These are phyloP conservation scores for Noctua comes DNA, from an alignment of 2,888 invertebrate genomes.

Conservation along the genomic window DNA sequence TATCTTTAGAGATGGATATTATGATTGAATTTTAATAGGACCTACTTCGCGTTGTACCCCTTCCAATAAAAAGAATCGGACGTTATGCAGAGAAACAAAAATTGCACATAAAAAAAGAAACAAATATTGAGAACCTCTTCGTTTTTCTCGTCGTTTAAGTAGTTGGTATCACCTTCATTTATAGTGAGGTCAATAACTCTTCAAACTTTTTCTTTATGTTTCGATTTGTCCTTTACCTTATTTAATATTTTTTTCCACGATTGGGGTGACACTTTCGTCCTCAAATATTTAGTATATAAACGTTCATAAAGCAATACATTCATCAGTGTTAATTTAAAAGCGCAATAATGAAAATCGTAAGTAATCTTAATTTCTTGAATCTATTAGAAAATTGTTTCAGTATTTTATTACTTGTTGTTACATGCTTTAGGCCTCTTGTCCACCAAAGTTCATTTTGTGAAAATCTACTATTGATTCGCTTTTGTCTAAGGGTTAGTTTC, in stretches of 20 bases:
- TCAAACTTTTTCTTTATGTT: background rate
- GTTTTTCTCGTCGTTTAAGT: background rate
- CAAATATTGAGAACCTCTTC: background rate
- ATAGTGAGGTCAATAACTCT: background rate
- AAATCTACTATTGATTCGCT: background rate
- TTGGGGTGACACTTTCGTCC: background rate
- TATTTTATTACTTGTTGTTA: background rate
- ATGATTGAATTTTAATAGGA: background rate
- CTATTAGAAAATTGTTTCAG: background rate
- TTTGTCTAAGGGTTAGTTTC: background rate
- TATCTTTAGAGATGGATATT: background rate
- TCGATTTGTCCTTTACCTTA: background rate
- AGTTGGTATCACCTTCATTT: background rate
- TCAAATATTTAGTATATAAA: slow-evolving; percentile 33
- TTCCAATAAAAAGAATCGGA: background rate
- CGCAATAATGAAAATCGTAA: slow-evolving; percentile 25
- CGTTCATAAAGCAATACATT: background rate
- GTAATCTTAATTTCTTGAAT: background rate
- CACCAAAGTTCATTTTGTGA: background rate
- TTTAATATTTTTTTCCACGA: background rate
- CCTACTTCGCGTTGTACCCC: background rate
- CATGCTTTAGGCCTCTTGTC: background rate
- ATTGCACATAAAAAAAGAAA: background rate
- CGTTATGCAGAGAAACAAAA: no score
- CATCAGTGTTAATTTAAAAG: slow-evolving; percentile 17